phyloP scores from a whole-genome alignment of 2,113 vertebrate species.

The Tupaia chinensis region DNA sequence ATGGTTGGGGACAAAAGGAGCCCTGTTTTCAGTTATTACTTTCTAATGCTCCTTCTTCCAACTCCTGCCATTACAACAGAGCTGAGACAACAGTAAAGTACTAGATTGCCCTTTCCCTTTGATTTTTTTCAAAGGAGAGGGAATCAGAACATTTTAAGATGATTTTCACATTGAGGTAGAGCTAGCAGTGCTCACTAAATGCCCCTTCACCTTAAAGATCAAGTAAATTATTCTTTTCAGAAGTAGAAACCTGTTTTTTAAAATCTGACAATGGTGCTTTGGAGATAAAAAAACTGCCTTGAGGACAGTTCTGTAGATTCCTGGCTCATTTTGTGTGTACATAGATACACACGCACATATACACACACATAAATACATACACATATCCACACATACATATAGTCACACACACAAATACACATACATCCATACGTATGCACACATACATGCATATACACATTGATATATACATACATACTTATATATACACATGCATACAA shows the following conservation, averaged over 20 bases:
- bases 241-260: background rate
- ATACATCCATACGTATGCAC: too few relatives aligned
- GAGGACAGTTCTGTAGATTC: background rate
- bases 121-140: background rate
- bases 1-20: background rate
- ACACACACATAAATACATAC: too few relatives aligned
- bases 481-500: too few relatives aligned
- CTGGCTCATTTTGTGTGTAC: background rate
- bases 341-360: too few relatives aligned
- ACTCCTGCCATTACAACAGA: background rate
- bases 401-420: too few relatives aligned
- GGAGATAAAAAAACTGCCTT: background rate
- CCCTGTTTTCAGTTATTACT: background rate
- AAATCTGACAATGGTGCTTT: background rate
- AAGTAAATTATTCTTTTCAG: background rate
- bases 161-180: background rate
- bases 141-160: background rate
- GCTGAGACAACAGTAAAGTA: background rate
- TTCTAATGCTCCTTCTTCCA: background rate
- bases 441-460: too few relatives aligned
- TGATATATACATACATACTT: too few relatives aligned
- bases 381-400: too few relatives aligned
- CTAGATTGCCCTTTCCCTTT: background rate
- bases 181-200: background rate
- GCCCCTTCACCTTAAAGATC: background rate